Evolutionary conservation across 37 sponge, comb jelly and placozoan species (phyloP).

Genomic region (Ephydatia muelleri): DNA sequence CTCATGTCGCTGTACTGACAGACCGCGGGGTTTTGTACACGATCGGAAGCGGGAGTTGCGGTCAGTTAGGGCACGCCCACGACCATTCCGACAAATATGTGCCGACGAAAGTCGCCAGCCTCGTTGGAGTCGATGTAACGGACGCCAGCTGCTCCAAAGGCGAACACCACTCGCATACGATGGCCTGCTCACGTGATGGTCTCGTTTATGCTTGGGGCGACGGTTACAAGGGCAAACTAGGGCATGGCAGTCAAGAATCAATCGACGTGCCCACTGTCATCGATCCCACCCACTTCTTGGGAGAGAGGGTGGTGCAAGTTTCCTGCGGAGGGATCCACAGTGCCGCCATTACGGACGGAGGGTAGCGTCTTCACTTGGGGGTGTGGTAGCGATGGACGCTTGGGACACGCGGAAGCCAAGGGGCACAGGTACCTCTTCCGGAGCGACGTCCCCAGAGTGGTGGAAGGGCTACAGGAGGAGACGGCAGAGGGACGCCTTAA

Average conservation of each 20-base stretch:
- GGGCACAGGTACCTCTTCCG: constrained; percentile 66
- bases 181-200: constrained; percentile 65
- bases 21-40: constrained; percentile 39
- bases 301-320: constrained; percentile 32
- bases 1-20: constrained; percentile 53
- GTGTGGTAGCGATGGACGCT: constrained; percentile 73
- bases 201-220: constrained; percentile 78
- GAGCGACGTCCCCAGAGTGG: constrained; percentile 45
- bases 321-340: constrained; percentile 68
- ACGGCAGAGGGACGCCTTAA: neutral
- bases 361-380: constrained; percentile 69
- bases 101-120: constrained; percentile 10
- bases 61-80: constrained; percentile 39
- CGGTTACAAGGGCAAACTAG: constrained; percentile 76
- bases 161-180: constrained; percentile 75
- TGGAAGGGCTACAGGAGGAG: constrained; percentile 27
- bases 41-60: constrained; percentile 40
- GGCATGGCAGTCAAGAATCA: constrained; percentile 35
- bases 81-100: constrained; percentile 11
- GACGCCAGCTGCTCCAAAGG: constrained; percentile 70
- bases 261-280: constrained; percentile 25
- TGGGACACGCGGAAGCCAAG: constrained; percentile 69
- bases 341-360: constrained; percentile 45
- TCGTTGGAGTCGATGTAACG: constrained; percentile 1
- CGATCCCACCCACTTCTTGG: constrained; percentile 33